These are phyloP conservation scores for Lampris incognitus DNA, from an alignment of 2,113 vertebrate genomes.

Conservation along the genomic window DNA sequence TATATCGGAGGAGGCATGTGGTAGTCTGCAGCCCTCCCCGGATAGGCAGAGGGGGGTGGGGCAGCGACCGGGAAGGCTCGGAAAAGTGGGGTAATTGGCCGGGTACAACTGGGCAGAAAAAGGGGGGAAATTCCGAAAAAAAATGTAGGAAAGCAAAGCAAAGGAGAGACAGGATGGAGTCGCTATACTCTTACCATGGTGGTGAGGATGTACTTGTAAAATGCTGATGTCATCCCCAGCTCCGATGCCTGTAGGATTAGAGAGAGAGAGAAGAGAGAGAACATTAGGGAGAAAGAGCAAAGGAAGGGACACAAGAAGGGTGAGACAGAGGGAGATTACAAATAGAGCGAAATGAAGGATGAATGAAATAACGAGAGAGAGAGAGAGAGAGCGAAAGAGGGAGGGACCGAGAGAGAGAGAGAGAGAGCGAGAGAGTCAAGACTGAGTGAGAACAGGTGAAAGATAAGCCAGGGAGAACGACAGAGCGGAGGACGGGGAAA, in stretches of 20 bases:
- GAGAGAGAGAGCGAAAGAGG: slow-evolving; percentile 18
- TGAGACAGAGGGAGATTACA: neutral
- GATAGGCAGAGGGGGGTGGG: too few relatives aligned
- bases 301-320: neutral
- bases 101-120: too few relatives aligned
- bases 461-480: slow-evolving; percentile 51
- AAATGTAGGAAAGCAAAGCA: slow-evolving; percentile 13
- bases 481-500: neutral
- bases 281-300: neutral
- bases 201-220: slow-evolving; percentile 97
- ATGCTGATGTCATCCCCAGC: slow-evolving; percentile 93
- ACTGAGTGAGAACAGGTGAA: slow-evolving; percentile 36
- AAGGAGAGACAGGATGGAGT: slow-evolving; percentile 3
- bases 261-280: neutral
- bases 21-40: too few relatives aligned
- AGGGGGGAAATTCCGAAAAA: neutral
- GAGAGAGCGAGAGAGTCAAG: slow-evolving; percentile 19
- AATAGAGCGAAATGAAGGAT: slow-evolving; percentile 13
- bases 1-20: too few relatives aligned
- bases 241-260: slow-evolving; percentile 85
- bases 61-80: too few relatives aligned
- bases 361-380: slow-evolving; percentile 33
- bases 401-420: slow-evolving; percentile 26
- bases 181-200: slow-evolving; percentile 88
- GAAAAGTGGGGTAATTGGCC: too few relatives aligned